Evolutionary conservation across 2,113 vertebrate genomes (phyloP).

Genomic region (Burhinus bistriatus): DNA sequence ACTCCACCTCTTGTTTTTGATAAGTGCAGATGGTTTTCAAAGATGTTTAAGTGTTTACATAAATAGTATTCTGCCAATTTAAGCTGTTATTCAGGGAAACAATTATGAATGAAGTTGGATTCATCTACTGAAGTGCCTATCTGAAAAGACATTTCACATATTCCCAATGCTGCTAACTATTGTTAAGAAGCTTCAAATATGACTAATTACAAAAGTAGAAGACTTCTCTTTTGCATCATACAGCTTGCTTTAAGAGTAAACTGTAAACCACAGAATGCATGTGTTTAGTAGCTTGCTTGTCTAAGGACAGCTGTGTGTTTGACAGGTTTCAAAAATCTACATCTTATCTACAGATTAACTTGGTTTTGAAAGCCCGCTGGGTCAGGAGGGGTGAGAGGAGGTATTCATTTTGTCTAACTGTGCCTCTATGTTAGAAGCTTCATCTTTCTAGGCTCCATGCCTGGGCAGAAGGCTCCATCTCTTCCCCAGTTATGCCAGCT

Average conservation of each 20-base stretch:
- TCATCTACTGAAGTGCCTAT: not conserved
- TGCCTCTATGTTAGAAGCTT: not conserved
- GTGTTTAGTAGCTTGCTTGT: not conserved
- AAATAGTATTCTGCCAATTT: not conserved
- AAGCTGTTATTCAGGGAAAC: not conserved
- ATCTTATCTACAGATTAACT: not conserved
- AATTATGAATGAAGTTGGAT: not conserved
- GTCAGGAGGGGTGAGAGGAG: not conserved
- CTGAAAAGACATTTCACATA: not conserved
- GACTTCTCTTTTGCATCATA: not conserved
- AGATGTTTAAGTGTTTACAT: not conserved
- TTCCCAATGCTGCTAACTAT: not conserved
- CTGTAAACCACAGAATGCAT: not conserved
- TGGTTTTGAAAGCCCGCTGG: not conserved
- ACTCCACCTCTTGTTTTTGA: not conserved
- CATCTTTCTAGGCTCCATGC: accelerated
- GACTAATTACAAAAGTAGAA: not conserved
- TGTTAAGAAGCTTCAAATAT: not conserved
- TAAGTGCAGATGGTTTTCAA: not conserved
- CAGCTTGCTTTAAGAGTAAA: not conserved
- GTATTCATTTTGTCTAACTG: not conserved
- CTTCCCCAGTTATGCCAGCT: not conserved
- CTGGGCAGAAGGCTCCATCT: not conserved
- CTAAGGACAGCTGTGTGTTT: not conserved
- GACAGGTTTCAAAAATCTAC: not conserved